phyloP scores from a whole-genome alignment of 2,113 vertebrate species.

The Gallinago undulata region DNA sequence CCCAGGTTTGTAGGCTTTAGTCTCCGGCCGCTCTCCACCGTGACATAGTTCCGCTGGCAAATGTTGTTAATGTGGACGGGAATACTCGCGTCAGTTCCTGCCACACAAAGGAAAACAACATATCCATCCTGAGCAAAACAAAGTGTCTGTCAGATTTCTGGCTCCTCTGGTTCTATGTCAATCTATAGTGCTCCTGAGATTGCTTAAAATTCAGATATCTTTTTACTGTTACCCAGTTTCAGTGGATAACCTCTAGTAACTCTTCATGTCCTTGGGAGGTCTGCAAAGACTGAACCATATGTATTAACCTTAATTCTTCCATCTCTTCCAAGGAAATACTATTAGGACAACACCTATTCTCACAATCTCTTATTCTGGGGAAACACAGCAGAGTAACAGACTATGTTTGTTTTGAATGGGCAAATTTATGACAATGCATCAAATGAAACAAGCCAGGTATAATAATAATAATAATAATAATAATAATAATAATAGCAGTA shows the following conservation, averaged over 20 bases:
- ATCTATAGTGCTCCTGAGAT: background rate
- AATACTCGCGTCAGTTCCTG: constrained; percentile 97
- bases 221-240: background rate
- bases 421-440: background rate
- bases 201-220: background rate
- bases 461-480: background rate
- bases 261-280: background rate
- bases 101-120: background rate
- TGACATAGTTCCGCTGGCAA: constrained; percentile 96
- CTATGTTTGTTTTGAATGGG: background rate
- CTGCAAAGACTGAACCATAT: background rate
- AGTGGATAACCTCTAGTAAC: background rate
- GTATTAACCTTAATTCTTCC: background rate
- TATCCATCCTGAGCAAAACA: background rate
- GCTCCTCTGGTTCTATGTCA: background rate
- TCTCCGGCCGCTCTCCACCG: constrained; percentile 90
- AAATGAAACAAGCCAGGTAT: background rate
- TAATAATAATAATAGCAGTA: background rate
- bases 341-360: background rate
- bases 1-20: constrained; percentile 96
- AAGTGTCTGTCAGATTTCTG: background rate
- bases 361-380: background rate
- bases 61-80: constrained; percentile 98
- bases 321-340: background rate
- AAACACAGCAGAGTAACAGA: background rate